phyloP scores from a whole-genome alignment of 1,140 invertebrate species.

The Stegodyphus dumicola region DNA sequence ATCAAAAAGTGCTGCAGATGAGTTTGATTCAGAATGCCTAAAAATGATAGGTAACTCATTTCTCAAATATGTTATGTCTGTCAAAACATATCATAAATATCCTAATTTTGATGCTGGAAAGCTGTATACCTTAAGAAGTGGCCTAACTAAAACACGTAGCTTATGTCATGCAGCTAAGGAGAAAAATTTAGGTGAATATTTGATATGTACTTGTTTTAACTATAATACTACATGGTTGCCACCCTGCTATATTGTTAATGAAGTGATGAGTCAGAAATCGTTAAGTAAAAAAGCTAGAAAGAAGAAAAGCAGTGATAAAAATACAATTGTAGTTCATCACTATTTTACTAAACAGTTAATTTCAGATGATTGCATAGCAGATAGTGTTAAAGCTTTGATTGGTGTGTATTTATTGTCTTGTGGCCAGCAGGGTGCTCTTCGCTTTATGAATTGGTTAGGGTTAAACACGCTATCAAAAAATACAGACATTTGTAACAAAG shows the following conservation, averaged over 20 bases:
- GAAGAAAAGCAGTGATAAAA: neutral
- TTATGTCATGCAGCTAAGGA: slow-evolving; percentile 76
- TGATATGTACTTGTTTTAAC: slow-evolving; percentile 75
- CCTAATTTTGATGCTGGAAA: slow-evolving; percentile 79
- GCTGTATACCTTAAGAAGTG: slow-evolving; percentile 79
- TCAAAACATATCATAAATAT: slow-evolving; percentile 80
- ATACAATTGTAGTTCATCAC: neutral
- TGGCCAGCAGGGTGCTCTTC: slow-evolving; percentile 73
- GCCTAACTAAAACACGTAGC: slow-evolving; percentile 85
- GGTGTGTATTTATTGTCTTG: slow-evolving; percentile 77
- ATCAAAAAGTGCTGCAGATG: slow-evolving; percentile 78
- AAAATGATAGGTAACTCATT: slow-evolving; percentile 92
- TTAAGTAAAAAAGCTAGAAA: slow-evolving; percentile 51
- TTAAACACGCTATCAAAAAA: slow-evolving; percentile 18
- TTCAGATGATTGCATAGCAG: slow-evolving; percentile 78
- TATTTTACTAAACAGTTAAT: slow-evolving; percentile 70
- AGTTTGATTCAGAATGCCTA: slow-evolving; percentile 83
- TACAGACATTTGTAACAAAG: neutral
- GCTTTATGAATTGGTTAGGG: slow-evolving; percentile 79
- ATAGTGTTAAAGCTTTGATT: slow-evolving; percentile 85
- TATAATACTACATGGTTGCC: slow-evolving; percentile 77
- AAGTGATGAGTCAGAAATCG: slow-evolving; percentile 65
- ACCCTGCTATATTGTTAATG: slow-evolving; percentile 72
- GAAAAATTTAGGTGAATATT: slow-evolving; percentile 69
- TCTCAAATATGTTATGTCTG: slow-evolving; percentile 81